Evolutionary conservation across 2,888 invertebrate species (phyloP).

Genomic region (Corbicula japonica): DNA sequence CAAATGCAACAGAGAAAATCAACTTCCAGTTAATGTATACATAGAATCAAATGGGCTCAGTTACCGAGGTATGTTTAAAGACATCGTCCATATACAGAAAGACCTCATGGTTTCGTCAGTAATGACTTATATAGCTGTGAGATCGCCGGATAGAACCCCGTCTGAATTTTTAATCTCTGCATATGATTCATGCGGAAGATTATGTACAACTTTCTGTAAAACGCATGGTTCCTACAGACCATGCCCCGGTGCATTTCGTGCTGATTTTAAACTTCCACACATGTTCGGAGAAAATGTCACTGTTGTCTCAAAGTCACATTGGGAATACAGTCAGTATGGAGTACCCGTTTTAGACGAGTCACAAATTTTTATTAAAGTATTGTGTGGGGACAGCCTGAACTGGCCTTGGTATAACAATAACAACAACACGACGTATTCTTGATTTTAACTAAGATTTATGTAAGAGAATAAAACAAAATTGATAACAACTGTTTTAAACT

Average conservation of each 20-base stretch:
- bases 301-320: conserved; percentile 45
- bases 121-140: conserved; percentile 64
- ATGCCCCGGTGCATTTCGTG: conserved; percentile 65
- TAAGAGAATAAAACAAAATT: not conserved
- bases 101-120: conserved; percentile 61
- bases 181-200: conserved; percentile 73
- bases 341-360: conserved; percentile 51
- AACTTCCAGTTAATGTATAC: conserved; percentile 48
- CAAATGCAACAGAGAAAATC: conserved; percentile 43
- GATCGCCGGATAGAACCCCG: conserved; percentile 47
- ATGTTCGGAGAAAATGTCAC: conserved; percentile 43
- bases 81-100: conserved; percentile 65
- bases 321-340: conserved; percentile 54
- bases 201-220: conserved; percentile 66
- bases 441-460: not conserved
- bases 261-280: conserved; percentile 53
- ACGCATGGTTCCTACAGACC: conserved; percentile 36
- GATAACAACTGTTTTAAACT: too few species aligned
- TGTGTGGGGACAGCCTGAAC: conserved; percentile 55
- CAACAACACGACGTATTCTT: not conserved
- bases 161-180: conserved; percentile 67
- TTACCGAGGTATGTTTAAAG: conserved; percentile 71
- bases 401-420: conserved; percentile 57
- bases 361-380: conserved; percentile 63
- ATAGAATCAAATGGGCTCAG: conserved; percentile 70